Percentiles rank a stretch among this genome's conserved stretches.
Conservation (phyloP, 2,113 vertebrate species). For the Gracilinanus agilis region DNA sequence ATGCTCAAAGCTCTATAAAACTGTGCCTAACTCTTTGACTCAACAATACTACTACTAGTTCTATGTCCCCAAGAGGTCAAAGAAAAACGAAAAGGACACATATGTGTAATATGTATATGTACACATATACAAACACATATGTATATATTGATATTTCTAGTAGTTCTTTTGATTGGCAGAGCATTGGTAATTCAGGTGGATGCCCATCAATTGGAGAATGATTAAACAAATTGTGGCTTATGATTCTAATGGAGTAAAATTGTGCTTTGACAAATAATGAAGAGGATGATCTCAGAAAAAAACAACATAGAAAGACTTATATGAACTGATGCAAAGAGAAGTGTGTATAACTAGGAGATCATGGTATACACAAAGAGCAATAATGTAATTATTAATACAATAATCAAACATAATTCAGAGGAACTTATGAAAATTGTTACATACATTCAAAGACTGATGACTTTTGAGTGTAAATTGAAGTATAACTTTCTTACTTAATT, state of each 20-base stretch:
- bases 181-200: neutral
- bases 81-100: neutral
- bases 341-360: neutral
- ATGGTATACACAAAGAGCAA: neutral
- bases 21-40: neutral
- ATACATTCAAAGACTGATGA: neutral
- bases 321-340: neutral
- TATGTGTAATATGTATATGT: no score
- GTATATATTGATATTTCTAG: neutral
- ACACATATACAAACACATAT: no score
- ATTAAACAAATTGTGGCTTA: neutral
- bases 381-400: neutral
- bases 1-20: neutral
- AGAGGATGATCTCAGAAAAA: neutral
- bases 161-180: neutral
- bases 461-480: neutral
- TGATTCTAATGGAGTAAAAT: neutral
- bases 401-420: neutral
- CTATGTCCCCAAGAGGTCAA: neutral
- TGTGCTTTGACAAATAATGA: neutral
- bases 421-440: neutral
- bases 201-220: neutral
- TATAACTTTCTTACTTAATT: neutral
- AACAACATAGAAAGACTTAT: neutral
- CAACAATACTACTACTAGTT: neutral